phyloP scores from a whole-genome alignment of 2,888 invertebrate species.

The Microplitis manilae region DNA sequence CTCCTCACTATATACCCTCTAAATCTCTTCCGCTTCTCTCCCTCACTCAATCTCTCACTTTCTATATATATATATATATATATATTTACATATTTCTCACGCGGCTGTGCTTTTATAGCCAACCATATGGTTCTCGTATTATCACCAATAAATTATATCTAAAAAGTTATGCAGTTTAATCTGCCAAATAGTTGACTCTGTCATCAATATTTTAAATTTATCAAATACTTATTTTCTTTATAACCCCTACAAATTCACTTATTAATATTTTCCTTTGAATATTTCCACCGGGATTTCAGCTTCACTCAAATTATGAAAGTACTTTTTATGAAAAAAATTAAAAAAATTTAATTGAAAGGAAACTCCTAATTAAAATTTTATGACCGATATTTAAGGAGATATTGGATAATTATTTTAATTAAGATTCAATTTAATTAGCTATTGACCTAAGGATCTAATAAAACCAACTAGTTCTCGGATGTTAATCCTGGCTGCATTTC shows the following conservation, averaged over 20 bases:
- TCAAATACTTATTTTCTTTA: not conserved
- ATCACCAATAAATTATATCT: not conserved
- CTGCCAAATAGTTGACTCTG: not conserved
- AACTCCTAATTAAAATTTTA: not conserved
- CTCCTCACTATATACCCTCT: not conserved
- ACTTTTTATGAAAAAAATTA: not conserved
- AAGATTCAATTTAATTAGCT: not conserved
- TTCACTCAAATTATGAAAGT: too few species aligned
- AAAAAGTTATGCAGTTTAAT: slow-evolving; percentile 8
- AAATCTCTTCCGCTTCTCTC: not conserved
- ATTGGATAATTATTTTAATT: too few species aligned
- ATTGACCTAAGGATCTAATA: not conserved
- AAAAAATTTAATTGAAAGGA: not conserved
- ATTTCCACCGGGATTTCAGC: not conserved
- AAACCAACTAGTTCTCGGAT: not conserved
- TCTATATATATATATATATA: not conserved
- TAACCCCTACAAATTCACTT: too few species aligned
- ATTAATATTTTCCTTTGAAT: not conserved
- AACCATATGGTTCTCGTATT: slow-evolving; percentile 7
- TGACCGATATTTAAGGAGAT: not conserved
- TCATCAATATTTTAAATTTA: not conserved
- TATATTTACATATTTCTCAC: not conserved
- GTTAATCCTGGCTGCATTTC: not conserved
- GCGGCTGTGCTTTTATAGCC: slow-evolving; percentile 6
- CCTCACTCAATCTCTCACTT: not conserved